These are phyloP conservation scores for Trichonephila inaurata DNA, from an alignment of 1,140 invertebrate genomes.

Conservation along the genomic window DNA sequence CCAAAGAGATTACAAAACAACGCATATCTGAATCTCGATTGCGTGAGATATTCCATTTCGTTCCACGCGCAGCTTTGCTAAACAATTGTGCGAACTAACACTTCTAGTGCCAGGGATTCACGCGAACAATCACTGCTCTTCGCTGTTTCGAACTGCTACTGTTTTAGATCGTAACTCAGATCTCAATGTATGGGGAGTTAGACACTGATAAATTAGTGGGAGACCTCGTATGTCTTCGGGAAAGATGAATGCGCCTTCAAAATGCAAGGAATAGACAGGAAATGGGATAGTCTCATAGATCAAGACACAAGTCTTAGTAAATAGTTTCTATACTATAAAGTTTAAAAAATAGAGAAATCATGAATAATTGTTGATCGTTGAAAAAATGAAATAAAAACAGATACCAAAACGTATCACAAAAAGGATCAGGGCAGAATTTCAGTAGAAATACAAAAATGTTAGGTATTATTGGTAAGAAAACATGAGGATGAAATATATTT, in stretches of 20 bases:
- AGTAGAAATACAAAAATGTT: no score
- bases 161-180: background rate
- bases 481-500: no score
- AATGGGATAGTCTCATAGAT: no score
- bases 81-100: conserved; percentile 23
- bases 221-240: background rate
- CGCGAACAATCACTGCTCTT: background rate
- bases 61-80: background rate
- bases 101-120: background rate
- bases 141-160: background rate
- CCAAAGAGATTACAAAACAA: background rate
- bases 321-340: no score
- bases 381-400: no score
- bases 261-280: no score
- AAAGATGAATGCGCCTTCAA: background rate
- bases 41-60: background rate
- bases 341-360: no score
- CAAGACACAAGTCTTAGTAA: no score
- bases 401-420: no score
- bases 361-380: no score
- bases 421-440: no score
- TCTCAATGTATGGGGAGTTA: background rate
- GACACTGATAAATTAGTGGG: background rate
- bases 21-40: background rate
- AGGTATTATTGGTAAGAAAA: no score